Evolutionary conservation across 2,888 invertebrate genomes (phyloP).

Genomic region (Trilocha varians): DNA sequence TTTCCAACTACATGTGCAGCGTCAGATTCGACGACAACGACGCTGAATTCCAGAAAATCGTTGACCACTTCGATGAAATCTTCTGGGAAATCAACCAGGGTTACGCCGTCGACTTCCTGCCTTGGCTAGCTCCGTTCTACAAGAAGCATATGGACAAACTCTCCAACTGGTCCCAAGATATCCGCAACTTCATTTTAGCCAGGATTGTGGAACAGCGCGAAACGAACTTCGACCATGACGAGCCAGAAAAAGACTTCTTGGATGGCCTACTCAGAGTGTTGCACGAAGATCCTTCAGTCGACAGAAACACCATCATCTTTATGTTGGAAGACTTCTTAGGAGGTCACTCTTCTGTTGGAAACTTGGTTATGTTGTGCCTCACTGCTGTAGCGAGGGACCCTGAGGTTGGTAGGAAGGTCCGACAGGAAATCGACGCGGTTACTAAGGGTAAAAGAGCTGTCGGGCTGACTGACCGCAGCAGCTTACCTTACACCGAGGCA

Average conservation of each 20-base stretch:
- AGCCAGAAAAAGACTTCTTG: conserved; percentile 82
- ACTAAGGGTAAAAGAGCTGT: conserved; percentile 73
- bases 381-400: conserved; percentile 79
- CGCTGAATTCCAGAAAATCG: conserved; percentile 76
- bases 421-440: conserved; percentile 77
- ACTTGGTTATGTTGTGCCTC: conserved; percentile 84
- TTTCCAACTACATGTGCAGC: conserved; percentile 90
- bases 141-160: conserved; percentile 78
- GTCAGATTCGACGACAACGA: conserved; percentile 79
- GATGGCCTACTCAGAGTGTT: conserved; percentile 84
- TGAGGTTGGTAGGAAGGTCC: conserved; percentile 76
- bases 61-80: conserved; percentile 85
- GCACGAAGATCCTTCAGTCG: conserved; percentile 76
- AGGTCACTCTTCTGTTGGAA: conserved; percentile 90
- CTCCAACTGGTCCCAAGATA: conserved; percentile 78
- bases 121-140: conserved; percentile 85
- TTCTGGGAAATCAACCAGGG: conserved; percentile 95
- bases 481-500: conserved; percentile 86
- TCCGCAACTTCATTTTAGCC: conserved; percentile 81
- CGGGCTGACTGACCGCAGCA: conserved; percentile 76
- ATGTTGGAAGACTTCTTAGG: conserved; percentile 91
- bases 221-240: conserved; percentile 69
- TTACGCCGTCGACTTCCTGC: conserved; percentile 88
- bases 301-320: conserved; percentile 84
- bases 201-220: conserved; percentile 78